Conservation (phyloP, 1,140 invertebrate species). For the Micrasema minimum region DNA sequence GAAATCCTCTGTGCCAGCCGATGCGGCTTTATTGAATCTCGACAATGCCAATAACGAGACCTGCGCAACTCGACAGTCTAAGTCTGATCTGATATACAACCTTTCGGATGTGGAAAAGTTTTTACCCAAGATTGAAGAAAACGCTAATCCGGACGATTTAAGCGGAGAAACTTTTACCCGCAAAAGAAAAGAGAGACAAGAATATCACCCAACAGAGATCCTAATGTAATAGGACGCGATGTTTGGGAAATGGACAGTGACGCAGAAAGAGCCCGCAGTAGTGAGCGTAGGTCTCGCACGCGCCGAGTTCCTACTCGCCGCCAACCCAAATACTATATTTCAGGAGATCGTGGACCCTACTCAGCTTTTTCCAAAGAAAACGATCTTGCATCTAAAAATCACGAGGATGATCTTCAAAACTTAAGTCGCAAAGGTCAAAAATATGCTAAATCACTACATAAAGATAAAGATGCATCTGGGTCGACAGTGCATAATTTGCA, state of each 20-base stretch:
- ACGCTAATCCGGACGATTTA: constrained; percentile 33
- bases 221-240: constrained; percentile 26
- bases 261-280: constrained; percentile 44
- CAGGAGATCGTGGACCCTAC: not conserved
- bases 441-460: constrained; percentile 2
- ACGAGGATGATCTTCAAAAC: not conserved
- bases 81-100: constrained; percentile 53
- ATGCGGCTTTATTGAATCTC: constrained; percentile 4
- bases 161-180: constrained; percentile 58
- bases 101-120: constrained; percentile 49
- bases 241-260: constrained; percentile 41
- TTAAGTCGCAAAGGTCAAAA: not conserved
- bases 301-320: constrained; percentile 57
- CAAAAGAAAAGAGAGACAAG: constrained; percentile 82
- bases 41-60: constrained; percentile 57
- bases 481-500: constrained; percentile 15
- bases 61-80: constrained; percentile 62
- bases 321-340: constrained; percentile 34
- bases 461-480: constrained; percentile 13
- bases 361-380: constrained; percentile 43
- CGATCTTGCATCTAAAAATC: constrained; percentile 12
- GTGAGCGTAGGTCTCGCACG: constrained; percentile 47
- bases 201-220: constrained; percentile 49
- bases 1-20: constrained; percentile 13
- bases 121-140: constrained; percentile 40